Percentiles rank a stretch among this genome's conserved stretches.
phyloP scores from a whole-genome alignment of 2,888 invertebrate genomes.

The Punctoribates punctum region DNA sequence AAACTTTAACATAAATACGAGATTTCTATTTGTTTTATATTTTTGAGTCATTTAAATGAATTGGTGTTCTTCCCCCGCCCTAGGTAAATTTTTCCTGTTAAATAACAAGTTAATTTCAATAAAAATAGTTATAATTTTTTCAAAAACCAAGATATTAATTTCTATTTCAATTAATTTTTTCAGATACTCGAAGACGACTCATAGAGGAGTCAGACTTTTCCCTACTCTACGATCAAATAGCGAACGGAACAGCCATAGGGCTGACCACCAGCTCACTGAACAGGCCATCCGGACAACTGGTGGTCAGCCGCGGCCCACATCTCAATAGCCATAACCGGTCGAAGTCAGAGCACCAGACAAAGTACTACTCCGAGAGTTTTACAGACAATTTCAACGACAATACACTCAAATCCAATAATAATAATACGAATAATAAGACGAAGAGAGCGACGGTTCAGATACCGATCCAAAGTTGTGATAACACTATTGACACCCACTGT shows the following conservation, averaged over 20 bases:
- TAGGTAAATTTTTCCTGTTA: too few species aligned
- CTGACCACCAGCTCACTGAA: slow-evolving; percentile 1
- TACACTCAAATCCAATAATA: slow-evolving; percentile 18
- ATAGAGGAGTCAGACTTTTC: slow-evolving; percentile 31
- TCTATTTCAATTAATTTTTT: neutral
- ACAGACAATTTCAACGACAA: neutral
- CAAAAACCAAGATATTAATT: neutral
- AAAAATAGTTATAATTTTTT: too few species aligned
- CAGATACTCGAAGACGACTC: neutral
- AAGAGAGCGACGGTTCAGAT: slow-evolving; percentile 50
- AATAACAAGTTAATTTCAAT: too few species aligned
- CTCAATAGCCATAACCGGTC: slow-evolving; percentile 3
- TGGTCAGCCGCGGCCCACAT: neutral
- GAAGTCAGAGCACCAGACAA: slow-evolving; percentile 34
- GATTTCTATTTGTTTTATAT: too few species aligned
- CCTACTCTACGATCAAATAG: slow-evolving; percentile 25
- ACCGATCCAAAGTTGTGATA: slow-evolving; percentile 73
- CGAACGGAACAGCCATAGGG: neutral
- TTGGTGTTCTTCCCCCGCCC: too few species aligned
- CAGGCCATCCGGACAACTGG: neutral
- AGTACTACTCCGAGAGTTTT: slow-evolving; percentile 24
- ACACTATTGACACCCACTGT: slow-evolving; percentile 65
- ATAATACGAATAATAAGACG: slow-evolving; percentile 38
- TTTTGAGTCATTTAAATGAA: too few species aligned
- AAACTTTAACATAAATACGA: too few species aligned